Conservation (phyloP, 2,888 invertebrate species). For the Dryobota labecula region DNA sequence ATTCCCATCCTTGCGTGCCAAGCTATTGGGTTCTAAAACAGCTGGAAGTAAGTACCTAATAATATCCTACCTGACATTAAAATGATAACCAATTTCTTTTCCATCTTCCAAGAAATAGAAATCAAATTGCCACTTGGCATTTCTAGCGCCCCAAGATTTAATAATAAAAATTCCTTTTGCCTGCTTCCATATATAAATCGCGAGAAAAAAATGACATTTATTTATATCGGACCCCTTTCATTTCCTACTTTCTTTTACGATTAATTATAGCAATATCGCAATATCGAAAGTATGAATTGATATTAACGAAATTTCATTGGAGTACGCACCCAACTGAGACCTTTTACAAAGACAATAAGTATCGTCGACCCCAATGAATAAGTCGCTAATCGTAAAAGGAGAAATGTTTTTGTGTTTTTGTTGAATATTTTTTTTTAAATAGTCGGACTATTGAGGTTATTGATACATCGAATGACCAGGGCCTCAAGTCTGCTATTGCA, state of each 20-base stretch:
- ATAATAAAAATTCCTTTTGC: constrained; percentile 44
- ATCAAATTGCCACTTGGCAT: constrained; percentile 41
- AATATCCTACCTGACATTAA: constrained; percentile 19
- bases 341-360: constrained; percentile 56
- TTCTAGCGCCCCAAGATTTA: constrained; percentile 36
- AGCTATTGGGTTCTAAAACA: too few relatives aligned
- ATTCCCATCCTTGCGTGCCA: too few relatives aligned
- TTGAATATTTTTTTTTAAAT: too few relatives aligned
- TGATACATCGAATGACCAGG: too few relatives aligned
- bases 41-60: too few relatives aligned
- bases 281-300: constrained; percentile 68
- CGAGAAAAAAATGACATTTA: constrained; percentile 29
- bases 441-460: too few relatives aligned
- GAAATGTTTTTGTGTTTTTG: too few relatives aligned
- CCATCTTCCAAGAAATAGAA: constrained; percentile 36
- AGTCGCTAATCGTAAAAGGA: too few relatives aligned
- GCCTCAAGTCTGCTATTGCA: too few relatives aligned
- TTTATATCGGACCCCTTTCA: constrained; percentile 34
- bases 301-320: constrained; percentile 40
- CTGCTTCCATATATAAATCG: constrained; percentile 33
- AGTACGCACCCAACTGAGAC: constrained; percentile 66
- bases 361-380: too few relatives aligned
- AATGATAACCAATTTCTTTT: constrained; percentile 39
- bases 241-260: constrained; percentile 46
- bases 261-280: constrained; percentile 62